Percentiles rank a stretch among this genome's conserved stretches.
phyloP scores from a whole-genome alignment of 2,113 vertebrate species.

The Apodemus speciosus region DNA sequence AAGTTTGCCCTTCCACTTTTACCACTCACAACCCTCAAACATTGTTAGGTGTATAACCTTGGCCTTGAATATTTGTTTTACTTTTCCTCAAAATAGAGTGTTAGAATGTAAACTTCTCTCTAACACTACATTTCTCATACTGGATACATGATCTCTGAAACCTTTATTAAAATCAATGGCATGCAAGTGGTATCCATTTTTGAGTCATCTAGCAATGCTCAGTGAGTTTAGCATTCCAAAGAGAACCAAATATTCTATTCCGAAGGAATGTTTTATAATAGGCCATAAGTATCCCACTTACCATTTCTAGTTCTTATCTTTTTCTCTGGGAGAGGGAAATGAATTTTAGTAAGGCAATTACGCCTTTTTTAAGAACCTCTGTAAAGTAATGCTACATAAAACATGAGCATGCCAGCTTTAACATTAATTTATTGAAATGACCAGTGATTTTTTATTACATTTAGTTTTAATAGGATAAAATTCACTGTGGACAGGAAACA shows the following conservation, averaged over 20 bases:
- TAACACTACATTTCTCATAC: background rate
- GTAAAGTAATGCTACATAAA: background rate
- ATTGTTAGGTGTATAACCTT: background rate
- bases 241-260: background rate
- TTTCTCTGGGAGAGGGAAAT: conserved; percentile 1
- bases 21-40: conserved; percentile 31
- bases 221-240: background rate
- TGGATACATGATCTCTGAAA: background rate
- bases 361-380: conserved; percentile 24
- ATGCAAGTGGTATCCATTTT: background rate
- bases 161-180: background rate
- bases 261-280: background rate
- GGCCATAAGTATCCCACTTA: background rate
- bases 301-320: conserved; percentile 25
- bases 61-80: conserved; percentile 5
- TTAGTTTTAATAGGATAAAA: conserved; percentile 41
- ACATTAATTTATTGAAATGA: conserved; percentile 29
- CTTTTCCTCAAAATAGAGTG: conserved; percentile 6
- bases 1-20: conserved; percentile 68
- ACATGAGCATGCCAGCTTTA: background rate
- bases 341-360: conserved; percentile 32
- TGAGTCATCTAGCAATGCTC: background rate
- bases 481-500: background rate
- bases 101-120: conserved; percentile 36
- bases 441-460: conserved; percentile 10